Percentiles rank a stretch among this genome's conserved stretches.
Evolutionary conservation across 1,140 invertebrate genomes (phyloP).

Genomic region (Pseudomyrmex flavicornis): DNA sequence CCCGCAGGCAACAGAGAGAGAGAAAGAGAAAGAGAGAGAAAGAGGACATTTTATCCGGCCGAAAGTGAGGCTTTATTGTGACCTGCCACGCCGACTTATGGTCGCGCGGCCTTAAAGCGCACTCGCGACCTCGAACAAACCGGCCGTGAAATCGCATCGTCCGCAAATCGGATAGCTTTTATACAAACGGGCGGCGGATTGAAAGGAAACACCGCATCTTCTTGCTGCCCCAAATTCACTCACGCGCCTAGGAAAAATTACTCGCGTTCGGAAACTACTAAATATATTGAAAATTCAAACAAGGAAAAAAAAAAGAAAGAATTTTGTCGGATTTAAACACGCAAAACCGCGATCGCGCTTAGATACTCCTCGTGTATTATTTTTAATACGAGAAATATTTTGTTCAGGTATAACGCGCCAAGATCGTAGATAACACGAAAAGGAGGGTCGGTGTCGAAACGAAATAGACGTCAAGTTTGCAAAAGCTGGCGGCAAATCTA

Average conservation of each 20-base stretch:
- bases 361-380: neutral
- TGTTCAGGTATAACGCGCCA: neutral
- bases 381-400: neutral
- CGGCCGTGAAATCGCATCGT: constrained; percentile 38
- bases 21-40: constrained; percentile 21
- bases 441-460: neutral
- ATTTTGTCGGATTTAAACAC: too few relatives aligned
- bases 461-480: too few relatives aligned
- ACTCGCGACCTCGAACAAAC: constrained; percentile 62
- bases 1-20: neutral
- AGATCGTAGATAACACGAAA: neutral
- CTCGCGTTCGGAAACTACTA: too few relatives aligned
- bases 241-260: too few relatives aligned
- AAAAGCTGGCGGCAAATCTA: too few relatives aligned
- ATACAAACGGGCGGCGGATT: neutral
- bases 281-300: too few relatives aligned
- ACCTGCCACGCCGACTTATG: constrained; percentile 66
- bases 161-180: constrained; percentile 34
- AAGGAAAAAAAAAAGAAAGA: too few relatives aligned
- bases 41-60: constrained; percentile 69
- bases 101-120: constrained; percentile 56
- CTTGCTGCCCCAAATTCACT: neutral
- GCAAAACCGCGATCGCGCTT: neutral
- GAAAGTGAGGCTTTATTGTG: constrained; percentile 75
- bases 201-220: constrained; percentile 2